phyloP scores from a whole-genome alignment of 2,113 vertebrate species.

The Cisticola juncidis region DNA sequence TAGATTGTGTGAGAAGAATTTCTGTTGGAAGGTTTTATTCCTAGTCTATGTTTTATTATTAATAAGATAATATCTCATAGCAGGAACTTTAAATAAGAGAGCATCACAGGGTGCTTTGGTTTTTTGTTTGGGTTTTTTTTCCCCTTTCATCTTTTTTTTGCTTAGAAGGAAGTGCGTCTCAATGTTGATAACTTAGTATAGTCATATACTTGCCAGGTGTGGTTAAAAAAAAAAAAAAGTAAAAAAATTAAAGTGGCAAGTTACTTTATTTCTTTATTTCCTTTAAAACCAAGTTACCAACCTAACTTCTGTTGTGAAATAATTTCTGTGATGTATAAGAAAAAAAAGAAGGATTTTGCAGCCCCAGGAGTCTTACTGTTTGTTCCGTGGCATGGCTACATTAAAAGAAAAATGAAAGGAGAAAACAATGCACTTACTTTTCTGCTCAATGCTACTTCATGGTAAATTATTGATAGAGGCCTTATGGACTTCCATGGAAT shows the following conservation, averaged over 20 bases:
- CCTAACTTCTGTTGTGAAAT: neutral
- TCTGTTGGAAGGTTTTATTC: neutral
- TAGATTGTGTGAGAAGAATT: neutral
- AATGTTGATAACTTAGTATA: neutral
- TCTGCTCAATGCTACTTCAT: neutral
- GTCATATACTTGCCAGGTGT: neutral
- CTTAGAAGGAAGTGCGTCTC: neutral
- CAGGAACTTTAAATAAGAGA: neutral
- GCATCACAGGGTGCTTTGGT: rapidly evolving
- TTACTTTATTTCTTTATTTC: neutral
- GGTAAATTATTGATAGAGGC: neutral
- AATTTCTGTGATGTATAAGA: neutral
- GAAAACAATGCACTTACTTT: neutral
- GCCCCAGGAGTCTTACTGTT: neutral
- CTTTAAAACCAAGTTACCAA: neutral
- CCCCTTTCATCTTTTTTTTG: neutral
- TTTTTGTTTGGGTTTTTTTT: neutral
- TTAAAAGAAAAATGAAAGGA: neutral
- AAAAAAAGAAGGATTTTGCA: neutral
- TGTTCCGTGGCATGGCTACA: neutral
- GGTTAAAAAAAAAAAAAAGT: neutral
- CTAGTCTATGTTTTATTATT: neutral
- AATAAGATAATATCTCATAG: neutral
- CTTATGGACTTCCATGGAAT: neutral
- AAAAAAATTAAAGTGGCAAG: neutral